Base-by-base conservation (phyloP, 2,888 invertebrate genomes). In the Drosophila nr. fundita region DNA sequence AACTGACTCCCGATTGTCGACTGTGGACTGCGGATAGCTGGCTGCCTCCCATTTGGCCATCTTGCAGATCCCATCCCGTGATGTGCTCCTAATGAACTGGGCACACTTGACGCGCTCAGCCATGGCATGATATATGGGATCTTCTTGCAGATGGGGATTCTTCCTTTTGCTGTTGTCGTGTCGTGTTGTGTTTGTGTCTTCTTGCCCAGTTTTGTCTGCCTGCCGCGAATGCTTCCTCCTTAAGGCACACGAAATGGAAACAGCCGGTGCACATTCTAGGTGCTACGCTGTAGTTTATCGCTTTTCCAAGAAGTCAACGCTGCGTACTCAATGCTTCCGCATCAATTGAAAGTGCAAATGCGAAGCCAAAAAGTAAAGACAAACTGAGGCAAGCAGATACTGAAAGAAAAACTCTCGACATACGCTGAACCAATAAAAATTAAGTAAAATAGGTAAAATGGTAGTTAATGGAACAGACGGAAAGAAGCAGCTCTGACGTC, bases 21-120 rank as follows among this genome's bases (percentile, higher is more conserved):
- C 24, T 24, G 45, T 15, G 24, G 24, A 15, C 15, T 45, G 15
- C 24, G 15, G 45, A 45, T 45, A 24, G 24, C 45, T 34, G 54
- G 27, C 54, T 50, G 54, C 52, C 65, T 58, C 55, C 54, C 70
- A 45, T 45, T 6, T 36, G 30, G n/a, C 49, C 75, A 65, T 54
- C 61, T 36, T 57, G 64, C 73, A 59, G 27, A 34, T 45, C 34
- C 60, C 66, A 66, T 38, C 67, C 38, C 69, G 68, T 72, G 85
- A 87, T 83, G 76, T 84, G 89, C 83, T 77, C 85, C 75, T 91
- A 92, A 92, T 91, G 92, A 91, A 92, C 92, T 84, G 92, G 92
- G 92, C 87, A 91, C 92, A 87, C 89, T 88, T 87, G 78, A 77
- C 76, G 82, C 91, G 87, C 83, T 91, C 92, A 92, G 87, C 89